A percentile compares a stretch with the other conserved stretches of the same genome.
These are phyloP conservation scores for Alitta virens DNA, from an alignment of 2,888 invertebrate genomes.

Conservation along the genomic window DNA sequence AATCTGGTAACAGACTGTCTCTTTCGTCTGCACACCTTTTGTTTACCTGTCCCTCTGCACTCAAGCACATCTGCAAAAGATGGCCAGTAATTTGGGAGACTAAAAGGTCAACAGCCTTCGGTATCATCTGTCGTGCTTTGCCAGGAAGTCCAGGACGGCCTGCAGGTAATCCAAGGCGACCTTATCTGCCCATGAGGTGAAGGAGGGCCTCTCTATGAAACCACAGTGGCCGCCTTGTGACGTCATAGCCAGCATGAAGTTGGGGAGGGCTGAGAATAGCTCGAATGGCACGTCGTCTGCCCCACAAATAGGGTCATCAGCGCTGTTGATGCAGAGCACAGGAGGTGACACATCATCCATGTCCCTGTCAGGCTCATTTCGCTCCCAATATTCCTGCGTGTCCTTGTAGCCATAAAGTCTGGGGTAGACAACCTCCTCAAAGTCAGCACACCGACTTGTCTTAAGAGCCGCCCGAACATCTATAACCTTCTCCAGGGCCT, in stretches of 20 bases:
- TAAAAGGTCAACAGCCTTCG: no score
- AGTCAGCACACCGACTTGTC: conserved; percentile 37
- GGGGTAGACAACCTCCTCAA: conserved; percentile 41
- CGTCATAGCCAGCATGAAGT: conserved; percentile 43
- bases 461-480: conserved; percentile 35
- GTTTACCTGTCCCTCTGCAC: no score
- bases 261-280: conserved; percentile 45
- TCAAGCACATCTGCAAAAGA: background rate
- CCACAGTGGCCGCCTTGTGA: conserved; percentile 53
- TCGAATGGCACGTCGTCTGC: conserved; percentile 41
- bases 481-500: conserved; percentile 34
- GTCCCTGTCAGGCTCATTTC: conserved; percentile 49
- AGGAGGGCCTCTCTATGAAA: conserved; percentile 37
- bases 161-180: conserved; percentile 16
- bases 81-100: background rate
- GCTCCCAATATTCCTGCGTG: conserved; percentile 44
- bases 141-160: conserved; percentile 10
- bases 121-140: conserved; percentile 1
- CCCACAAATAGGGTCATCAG: conserved; percentile 45
- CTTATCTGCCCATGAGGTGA: conserved; percentile 21
- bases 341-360: conserved; percentile 51
- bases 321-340: conserved; percentile 45
- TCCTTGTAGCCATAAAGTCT: conserved; percentile 33
- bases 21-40: no score
- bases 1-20: no score